These are phyloP conservation scores for Hippasteria phrygiana DNA, from an alignment of 53 echinoderm and acorn worm species.

Conservation along the genomic window DNA sequence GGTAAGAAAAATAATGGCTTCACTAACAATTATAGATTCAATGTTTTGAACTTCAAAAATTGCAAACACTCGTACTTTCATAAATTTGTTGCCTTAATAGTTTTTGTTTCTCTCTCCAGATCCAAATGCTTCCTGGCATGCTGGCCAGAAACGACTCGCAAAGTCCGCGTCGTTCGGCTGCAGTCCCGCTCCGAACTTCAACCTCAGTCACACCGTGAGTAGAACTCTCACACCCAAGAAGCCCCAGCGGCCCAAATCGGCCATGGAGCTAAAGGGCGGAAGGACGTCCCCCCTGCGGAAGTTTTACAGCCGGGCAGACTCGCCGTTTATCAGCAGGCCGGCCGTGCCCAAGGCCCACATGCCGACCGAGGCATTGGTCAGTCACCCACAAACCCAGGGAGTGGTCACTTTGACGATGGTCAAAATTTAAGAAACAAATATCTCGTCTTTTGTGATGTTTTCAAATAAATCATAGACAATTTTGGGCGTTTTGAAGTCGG, in stretches of 20 bases:
- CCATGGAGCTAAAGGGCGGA: conserved; percentile 53
- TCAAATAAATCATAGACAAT: no score
- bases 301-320: conserved; percentile 68
- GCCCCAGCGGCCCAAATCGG: conserved; percentile 40
- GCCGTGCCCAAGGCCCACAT: conserved; percentile 88
- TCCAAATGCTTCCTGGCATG: conserved; percentile 77
- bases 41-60: not conserved
- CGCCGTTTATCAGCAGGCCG: conserved; percentile 83
- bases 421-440: no score
- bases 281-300: conserved; percentile 65
- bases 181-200: conserved; percentile 60
- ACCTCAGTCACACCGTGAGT: conserved; percentile 80
- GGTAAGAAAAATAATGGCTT: conserved; percentile 65
- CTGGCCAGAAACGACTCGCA: conserved; percentile 62
- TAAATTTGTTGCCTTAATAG: not conserved
- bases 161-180: conserved; percentile 21
- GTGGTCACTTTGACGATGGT: conserved; percentile 73
- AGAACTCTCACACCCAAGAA: conserved; percentile 64
- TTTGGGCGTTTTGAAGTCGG: no score
- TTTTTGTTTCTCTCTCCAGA: conserved; percentile 48
- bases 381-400: conserved; percentile 75
- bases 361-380: conserved; percentile 75
- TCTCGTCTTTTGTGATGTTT: no score
- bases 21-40: not conserved
- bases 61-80: not conserved